A percentile compares a stretch with the other conserved stretches of the same genome.
Evolutionary conservation across 2,113 vertebrate genomes (phyloP).

Genomic region (Stigmatopora nigra): DNA sequence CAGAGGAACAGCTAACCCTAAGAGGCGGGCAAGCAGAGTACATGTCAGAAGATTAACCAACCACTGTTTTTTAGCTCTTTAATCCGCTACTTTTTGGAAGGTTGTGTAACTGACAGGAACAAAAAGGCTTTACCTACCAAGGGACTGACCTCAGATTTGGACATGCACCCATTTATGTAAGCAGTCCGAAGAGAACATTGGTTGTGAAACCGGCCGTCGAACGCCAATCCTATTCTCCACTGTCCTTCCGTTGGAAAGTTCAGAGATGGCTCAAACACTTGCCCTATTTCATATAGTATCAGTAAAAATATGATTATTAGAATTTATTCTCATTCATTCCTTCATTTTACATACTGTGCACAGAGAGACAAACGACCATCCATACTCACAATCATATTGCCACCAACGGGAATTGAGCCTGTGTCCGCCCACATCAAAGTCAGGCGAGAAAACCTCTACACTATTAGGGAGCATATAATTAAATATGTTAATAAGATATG

Average conservation of each 20-base stretch:
- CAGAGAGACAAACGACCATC: too few species aligned
- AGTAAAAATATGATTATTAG: too few species aligned
- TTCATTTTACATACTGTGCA: too few species aligned
- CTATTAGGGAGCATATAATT: too few species aligned
- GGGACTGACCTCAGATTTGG: slow-evolving; percentile 20
- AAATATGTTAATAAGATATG: not conserved
- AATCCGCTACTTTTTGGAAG: slow-evolving; percentile 41
- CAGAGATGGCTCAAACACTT: not conserved
- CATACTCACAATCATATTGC: too few species aligned
- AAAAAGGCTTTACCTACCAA: slow-evolving; percentile 35
- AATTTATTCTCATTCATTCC: too few species aligned
- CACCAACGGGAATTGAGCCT: too few species aligned
- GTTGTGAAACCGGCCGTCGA: not conserved
- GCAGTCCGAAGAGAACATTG: not conserved
- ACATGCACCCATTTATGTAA: slow-evolving; percentile 49
- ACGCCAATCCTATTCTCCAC: not conserved
- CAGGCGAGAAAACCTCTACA: too few species aligned
- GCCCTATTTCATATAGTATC: too few species aligned
- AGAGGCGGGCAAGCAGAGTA: not conserved
- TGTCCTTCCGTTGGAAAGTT: not conserved
- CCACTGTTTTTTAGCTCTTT: slow-evolving; percentile 34
- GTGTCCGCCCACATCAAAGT: too few species aligned
- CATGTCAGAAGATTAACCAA: slow-evolving; percentile 24
- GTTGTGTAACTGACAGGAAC: slow-evolving; percentile 44
- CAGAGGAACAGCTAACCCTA: not conserved